Base-by-base conservation (phyloP, 1,140 invertebrate species). In the Pararge aegeria region DNA sequence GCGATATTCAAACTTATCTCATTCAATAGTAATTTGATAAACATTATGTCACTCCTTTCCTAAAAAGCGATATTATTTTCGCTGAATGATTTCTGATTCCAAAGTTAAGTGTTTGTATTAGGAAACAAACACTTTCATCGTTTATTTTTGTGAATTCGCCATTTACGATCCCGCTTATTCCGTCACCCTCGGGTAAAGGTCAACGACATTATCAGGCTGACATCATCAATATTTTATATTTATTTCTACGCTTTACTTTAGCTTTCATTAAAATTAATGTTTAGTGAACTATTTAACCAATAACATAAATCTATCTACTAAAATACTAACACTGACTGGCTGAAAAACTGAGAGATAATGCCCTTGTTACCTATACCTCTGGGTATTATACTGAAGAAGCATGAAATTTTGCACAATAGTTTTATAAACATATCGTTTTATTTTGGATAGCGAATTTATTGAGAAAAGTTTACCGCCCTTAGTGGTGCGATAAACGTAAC, bases 201-300 rank as follows among this genome's bases (percentile, higher is more conserved):
- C 74, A 68, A 44, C 67, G 59, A 68, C 70, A 60, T 62, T 51
- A 69, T 55, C 55, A 68, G 52, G 42, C 9, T 77, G 75, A 77
- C 67, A 77, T 78, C 75, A 78, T 69, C 74, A 66, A 70, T 74
- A 60, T 63, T 66, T 48, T 49, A 66, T 68, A 71, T 56, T 62
- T 65, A 46, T 34, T 34, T 18, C 21, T 51, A 34, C 29, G 1
- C 2, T 30, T 6, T 4, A 10, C 27, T 27, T 12, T 46, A 46
- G 18, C 19, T 46, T 46, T 46, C 20, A 20, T 20, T 18, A 42
- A 5, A 46, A 46, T 18, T 21, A 29, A n/a, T 29, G 24, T 16
- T n/a, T 15, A 7, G 21, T 50, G 24, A 15, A 27, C 27, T 29
- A 50, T 27, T 50, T 2, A 50, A 50, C n/a, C 12, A 19, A 30